Conservation (phyloP, 2,797 vertebrate species). For the Tympanoctomys barrerae region DNA sequence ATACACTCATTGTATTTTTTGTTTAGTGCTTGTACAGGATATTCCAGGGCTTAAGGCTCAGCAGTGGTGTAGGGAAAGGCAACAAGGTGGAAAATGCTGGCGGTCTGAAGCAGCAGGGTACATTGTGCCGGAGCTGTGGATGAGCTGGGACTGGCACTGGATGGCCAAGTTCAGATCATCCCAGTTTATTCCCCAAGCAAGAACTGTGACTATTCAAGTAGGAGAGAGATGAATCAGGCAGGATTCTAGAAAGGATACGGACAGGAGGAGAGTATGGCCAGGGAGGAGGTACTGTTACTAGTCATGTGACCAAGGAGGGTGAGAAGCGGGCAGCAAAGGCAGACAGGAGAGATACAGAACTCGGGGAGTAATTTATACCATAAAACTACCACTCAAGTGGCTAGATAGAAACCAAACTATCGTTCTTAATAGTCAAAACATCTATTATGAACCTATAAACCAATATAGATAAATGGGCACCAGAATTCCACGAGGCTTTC, state of each 20-base stretch:
- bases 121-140: neutral
- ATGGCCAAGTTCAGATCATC: neutral
- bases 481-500: neutral
- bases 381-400: neutral
- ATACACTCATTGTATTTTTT: neutral
- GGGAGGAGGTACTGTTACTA: neutral
- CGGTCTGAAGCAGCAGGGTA: neutral
- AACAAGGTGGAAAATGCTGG: neutral
- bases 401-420: conserved; percentile 37
- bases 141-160: neutral
- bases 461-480: neutral
- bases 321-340: neutral
- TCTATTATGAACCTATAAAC: neutral
- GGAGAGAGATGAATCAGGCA: neutral
- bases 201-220: neutral
- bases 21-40: neutral
- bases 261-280: neutral
- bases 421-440: conserved; percentile 32
- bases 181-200: neutral
- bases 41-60: neutral
- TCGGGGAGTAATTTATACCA: neutral
- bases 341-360: neutral
- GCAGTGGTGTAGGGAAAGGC: neutral
- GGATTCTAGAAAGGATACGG: neutral
- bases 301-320: neutral